Percentiles rank a stretch among this genome's conserved stretches.
These are phyloP conservation scores for Aleiodes testaceus DNA, from an alignment of 2,888 invertebrate species.

Conservation along the genomic window DNA sequence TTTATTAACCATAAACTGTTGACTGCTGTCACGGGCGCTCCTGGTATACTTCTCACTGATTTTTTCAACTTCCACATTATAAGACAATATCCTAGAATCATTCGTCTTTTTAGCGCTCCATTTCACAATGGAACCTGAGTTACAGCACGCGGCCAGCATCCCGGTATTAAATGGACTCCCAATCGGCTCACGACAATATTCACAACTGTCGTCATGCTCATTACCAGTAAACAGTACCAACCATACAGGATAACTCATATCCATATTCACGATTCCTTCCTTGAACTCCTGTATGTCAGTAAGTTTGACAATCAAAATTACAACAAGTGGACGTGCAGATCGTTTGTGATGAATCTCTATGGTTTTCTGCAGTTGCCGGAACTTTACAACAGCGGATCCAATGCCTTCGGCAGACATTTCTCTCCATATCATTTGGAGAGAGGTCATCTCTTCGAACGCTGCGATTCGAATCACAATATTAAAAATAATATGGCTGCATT, in stretches of 20 bases:
- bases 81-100: neutral
- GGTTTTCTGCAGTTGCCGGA: neutral
- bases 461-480: too few species aligned
- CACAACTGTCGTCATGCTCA: slow-evolving; percentile 33
- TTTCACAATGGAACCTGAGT: slow-evolving; percentile 46
- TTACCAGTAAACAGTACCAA: slow-evolving; percentile 56
- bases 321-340: too few species aligned
- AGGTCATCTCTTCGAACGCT: neutral
- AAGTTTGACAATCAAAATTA: too few species aligned
- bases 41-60: too few species aligned
- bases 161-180: slow-evolving; percentile 57
- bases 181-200: slow-evolving; percentile 49
- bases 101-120: slow-evolving; percentile 52
- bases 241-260: slow-evolving; percentile 51
- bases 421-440: neutral
- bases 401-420: neutral
- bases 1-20: too few species aligned
- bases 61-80: too few species aligned
- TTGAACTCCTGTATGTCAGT: slow-evolving; percentile 51
- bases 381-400: neutral
- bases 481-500: neutral
- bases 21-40: too few species aligned
- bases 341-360: neutral
- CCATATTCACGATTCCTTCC: neutral
- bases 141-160: slow-evolving; percentile 56